phyloP scores from a whole-genome alignment of 2,888 invertebrate genomes.

The Andrena bucephala region DNA sequence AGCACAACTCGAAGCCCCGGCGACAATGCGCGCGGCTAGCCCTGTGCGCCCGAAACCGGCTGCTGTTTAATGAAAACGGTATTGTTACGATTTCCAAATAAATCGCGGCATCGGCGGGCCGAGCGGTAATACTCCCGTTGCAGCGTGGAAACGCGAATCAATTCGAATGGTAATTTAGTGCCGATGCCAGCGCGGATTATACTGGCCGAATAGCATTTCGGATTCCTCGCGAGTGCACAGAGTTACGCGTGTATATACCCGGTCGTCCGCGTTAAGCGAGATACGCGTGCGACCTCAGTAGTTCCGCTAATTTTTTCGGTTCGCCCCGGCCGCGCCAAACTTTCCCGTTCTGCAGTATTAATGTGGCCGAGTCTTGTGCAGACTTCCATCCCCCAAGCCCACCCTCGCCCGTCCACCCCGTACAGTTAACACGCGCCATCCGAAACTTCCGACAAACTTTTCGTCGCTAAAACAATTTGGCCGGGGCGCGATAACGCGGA shows the following conservation, averaged over 20 bases:
- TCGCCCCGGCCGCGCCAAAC: neutral
- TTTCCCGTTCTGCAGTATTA: constrained; percentile 26
- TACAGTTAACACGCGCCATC: constrained; percentile 49
- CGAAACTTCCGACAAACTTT: constrained; percentile 64
- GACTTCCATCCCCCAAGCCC: neutral
- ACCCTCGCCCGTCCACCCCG: neutral
- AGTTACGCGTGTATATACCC: constrained; percentile 27
- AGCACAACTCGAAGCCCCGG: neutral
- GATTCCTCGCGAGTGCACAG: constrained; percentile 32
- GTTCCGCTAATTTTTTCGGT: constrained; percentile 12
- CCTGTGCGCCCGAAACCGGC: constrained; percentile 15
- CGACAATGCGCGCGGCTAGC: constrained; percentile 32
- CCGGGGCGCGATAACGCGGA: constrained; percentile 37
- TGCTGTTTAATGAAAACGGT: constrained; percentile 62
- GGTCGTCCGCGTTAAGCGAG: neutral
- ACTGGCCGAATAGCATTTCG: constrained; percentile 53
- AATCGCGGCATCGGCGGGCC: constrained; percentile 50
- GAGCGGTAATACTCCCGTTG: constrained; percentile 30
- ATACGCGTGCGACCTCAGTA: neutral
- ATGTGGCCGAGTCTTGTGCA: constrained; percentile 13
- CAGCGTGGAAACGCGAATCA: constrained; percentile 61
- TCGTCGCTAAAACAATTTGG: constrained; percentile 69
- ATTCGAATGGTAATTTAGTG: constrained; percentile 75
- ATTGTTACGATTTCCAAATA: constrained; percentile 69
- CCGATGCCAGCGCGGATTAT: constrained; percentile 57